Evolutionary conservation across 1,140 invertebrate genomes (phyloP).

Genomic region (Euglossa dilemma): DNA sequence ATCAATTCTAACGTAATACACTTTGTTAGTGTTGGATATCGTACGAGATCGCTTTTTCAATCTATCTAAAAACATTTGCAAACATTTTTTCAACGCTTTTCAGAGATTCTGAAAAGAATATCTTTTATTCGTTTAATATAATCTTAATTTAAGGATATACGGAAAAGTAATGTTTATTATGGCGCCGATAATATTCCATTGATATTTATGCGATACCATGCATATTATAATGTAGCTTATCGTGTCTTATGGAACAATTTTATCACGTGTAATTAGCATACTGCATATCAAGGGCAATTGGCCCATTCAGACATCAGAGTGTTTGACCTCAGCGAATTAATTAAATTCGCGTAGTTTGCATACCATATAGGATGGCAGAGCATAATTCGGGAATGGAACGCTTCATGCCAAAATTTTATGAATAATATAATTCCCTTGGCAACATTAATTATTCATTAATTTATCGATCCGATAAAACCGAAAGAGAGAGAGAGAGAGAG

Average conservation of each 20-base stretch:
- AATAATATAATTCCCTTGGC: not conserved
- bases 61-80: no score
- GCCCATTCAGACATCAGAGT: conserved; percentile 4
- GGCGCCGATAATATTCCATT: not conserved
- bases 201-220: not conserved
- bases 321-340: not conserved
- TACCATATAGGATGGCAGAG: not conserved
- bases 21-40: no score
- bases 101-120: no score
- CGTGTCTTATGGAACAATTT: not conserved
- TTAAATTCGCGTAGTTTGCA: not conserved
- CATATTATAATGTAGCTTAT: not conserved
- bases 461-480: not conserved
- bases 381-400: not conserved
- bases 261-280: not conserved
- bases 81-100: no score
- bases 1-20: no score
- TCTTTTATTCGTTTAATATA: no score
- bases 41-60: no score
- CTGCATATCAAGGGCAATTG: not conserved
- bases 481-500: no score
- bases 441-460: not conserved
- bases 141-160: not conserved
- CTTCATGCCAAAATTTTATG: not conserved
- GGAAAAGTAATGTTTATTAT: not conserved